Base-by-base conservation (phyloP, 2,888 invertebrate species). In the Drosophila emarginata region DNA sequence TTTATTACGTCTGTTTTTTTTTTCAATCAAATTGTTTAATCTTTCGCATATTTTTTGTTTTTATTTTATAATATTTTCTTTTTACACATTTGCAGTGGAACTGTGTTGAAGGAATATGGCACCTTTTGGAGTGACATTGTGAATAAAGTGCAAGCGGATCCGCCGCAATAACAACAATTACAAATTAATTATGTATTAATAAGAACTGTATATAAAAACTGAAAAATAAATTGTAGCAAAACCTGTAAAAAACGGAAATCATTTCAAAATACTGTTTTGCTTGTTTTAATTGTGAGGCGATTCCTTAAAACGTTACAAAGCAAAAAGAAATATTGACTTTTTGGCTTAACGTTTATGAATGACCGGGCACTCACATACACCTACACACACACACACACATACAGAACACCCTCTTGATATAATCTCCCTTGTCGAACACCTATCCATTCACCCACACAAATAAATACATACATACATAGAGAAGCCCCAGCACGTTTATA, bases 81-180 rank as follows among this genome's bases (percentile, higher is more conserved):
- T 63, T 50, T 63, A 32, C 2, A 32, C 9, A 32, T 32, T 94
- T 94, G 40, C 93, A 96, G 96, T 51, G 96, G 96, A 54, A 95
- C 95, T 3, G 94, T 96, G 18, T 91, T 96, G 82, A 94, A 96
- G 91, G 94, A 95, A 80, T 96, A 96, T 89, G 93, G 94, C 58
- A 95, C 94, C 5, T 96, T 95, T 91, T 96, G 96, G 96, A 93
- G 95, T 23, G 94, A 95, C 76, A 90, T 95, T 39, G 92, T 95
- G 52, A 94, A 94, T 4, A 93, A 94, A 73, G 88, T 91, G 64
- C 88, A 90, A 67, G 76, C 74, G 39, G 77, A 85, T 45, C 0
- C 18, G 11, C 77, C 76, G 12, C 79, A 74, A 78, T 64, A 61
- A 51, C 58, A 21, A 32, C 66, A 60, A 71, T 53, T n/a, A 21